Evolutionary conservation across 2,113 vertebrate species (phyloP), one percentile per base, ranked within the genome.

Genomic region (Nerophis lumbriciformis): DNA sequence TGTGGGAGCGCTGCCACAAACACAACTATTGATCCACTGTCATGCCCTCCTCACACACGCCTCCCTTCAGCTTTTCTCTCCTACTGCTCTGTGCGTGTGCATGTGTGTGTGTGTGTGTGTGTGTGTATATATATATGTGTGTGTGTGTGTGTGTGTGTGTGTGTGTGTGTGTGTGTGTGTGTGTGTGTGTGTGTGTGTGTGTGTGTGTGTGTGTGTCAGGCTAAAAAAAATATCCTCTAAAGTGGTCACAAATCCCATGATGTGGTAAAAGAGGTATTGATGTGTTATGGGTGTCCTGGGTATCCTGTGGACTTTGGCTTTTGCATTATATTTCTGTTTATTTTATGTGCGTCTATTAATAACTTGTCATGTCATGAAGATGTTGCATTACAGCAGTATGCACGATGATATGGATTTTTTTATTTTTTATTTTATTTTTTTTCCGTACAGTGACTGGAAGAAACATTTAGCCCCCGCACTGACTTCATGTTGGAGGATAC

Each of bases 11-110:
- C 72, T 35, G 66, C 85, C 81, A 83, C 85, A 89, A 83, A 89
- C 87, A 88, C 78, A 68, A 63, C 81, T 87, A 88, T 89, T 86
- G 88, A 90, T 89, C 80, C 88, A 62, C 85, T 84, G 87, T 88
- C 83, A 88, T 77, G 76, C 72, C 60, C 73, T 56, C 60, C 73
- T 59, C 81, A 73, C 77, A 73, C 78, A 72, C 76, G 63, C 69
- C 62, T 60, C 61, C 67, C 72, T 53, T 66, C 54, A 16, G 61
- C 66, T 6, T 69, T 78, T 62, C 66, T 75, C 66, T 80, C 71
- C 76, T 66, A 64, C 7, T 69, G 14, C 73, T 61, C 62, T 75
- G 66, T 75, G 68, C 59, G 53, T 48, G 67, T 28, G 60, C 6
- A 54, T 56, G 48, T 51, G 45, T 60, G 60, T 59, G 56, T 59